A percentile compares a stretch with the other conserved stretches of the same genome.
These are phyloP conservation scores for Galerucella nymphaeae DNA, from an alignment of 2,888 invertebrate species.

Conservation along the genomic window DNA sequence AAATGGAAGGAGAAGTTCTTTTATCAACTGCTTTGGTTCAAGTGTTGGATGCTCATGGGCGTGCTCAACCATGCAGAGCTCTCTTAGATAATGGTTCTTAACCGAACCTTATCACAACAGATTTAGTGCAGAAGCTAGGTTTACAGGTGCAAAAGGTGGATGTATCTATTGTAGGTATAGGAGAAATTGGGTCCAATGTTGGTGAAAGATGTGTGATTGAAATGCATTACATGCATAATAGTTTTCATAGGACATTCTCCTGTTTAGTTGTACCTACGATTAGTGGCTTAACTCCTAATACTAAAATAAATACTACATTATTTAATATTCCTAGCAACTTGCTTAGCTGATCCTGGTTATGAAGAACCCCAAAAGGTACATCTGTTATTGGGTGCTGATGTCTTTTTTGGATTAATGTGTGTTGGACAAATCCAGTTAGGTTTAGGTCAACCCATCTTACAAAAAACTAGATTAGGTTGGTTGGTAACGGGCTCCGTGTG, in stretches of 20 bases:
- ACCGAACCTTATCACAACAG: no score
- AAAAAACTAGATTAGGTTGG: no score
- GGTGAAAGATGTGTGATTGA: background rate
- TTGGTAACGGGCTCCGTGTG: no score
- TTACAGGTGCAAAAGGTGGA: background rate
- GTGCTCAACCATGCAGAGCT: background rate
- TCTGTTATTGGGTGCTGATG: background rate
- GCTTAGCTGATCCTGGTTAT: background rate
- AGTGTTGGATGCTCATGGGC: background rate
- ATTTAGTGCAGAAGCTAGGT: background rate
- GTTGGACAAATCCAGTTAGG: background rate
- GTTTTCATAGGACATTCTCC: no score
- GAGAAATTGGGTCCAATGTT: background rate
- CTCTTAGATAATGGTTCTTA: no score
- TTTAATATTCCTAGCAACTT: no score
- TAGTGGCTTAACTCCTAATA: no score
- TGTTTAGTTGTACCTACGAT: no score
- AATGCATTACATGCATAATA: no score
- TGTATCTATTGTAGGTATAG: background rate
- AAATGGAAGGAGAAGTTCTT: background rate
- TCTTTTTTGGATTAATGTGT: background rate
- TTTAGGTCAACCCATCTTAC: slow-evolving; percentile 1
- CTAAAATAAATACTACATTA: no score
- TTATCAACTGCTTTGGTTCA: slow-evolving; percentile 8
- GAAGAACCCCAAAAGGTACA: background rate